These are phyloP conservation scores for Syritta pipiens DNA, from an alignment of 2,888 invertebrate species.

Conservation along the genomic window DNA sequence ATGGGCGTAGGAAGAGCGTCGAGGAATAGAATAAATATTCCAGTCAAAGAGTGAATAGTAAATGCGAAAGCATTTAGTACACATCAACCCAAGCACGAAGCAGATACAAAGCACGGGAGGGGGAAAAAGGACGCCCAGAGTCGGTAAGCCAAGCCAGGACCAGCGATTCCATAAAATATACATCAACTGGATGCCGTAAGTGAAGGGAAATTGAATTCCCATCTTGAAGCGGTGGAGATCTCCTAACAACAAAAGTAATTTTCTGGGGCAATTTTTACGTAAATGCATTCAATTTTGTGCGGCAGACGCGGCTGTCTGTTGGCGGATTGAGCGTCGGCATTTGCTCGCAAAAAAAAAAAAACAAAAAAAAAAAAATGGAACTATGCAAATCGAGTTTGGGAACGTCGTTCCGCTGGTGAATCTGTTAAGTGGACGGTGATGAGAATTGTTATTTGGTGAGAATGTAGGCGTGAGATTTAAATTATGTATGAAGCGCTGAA, in stretches of 20 bases:
- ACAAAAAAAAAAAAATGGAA: no score
- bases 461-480: not conserved
- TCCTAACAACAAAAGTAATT: slow-evolving; percentile 12
- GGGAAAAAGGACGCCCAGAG: not conserved
- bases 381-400: slow-evolving; percentile 39
- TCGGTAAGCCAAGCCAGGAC: no score
- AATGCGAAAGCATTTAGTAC: slow-evolving; percentile 39
- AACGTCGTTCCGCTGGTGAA: slow-evolving; percentile 9
- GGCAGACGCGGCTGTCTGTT: not conserved
- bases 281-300: slow-evolving; percentile 15
- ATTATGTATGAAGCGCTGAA: not conserved
- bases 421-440: slow-evolving; percentile 5
- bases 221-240: slow-evolving; percentile 1
- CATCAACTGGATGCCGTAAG: slow-evolving; percentile 17
- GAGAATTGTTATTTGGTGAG: not conserved
- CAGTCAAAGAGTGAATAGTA: slow-evolving; percentile 28
- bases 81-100: no score
- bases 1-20: slow-evolving; percentile 26
- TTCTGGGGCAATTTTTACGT: slow-evolving; percentile 11
- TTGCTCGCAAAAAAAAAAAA: no score
- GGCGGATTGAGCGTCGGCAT: not conserved
- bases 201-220: slow-evolving; percentile 32
- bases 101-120: not conserved
- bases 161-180: slow-evolving; percentile 32
- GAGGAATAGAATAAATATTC: slow-evolving; percentile 41